phyloP scores from a whole-genome alignment of 2,888 invertebrate species.

The Netelia melanura region DNA sequence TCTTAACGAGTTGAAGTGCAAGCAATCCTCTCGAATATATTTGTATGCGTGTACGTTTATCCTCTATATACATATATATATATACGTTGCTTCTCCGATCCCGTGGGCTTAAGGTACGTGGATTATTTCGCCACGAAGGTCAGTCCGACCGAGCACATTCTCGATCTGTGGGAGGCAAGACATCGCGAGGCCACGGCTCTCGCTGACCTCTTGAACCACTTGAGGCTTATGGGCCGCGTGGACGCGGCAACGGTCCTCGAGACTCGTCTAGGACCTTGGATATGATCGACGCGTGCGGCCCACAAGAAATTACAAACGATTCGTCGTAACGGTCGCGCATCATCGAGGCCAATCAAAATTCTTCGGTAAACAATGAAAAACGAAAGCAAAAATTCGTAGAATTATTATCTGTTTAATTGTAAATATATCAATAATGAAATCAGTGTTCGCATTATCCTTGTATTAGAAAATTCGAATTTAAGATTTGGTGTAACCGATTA shows the following conservation, averaged over 20 bases:
- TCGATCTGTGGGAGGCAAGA: slow-evolving; percentile 97
- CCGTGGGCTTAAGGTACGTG: slow-evolving; percentile 87
- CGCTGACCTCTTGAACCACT: slow-evolving; percentile 92
- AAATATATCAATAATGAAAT: slow-evolving; percentile 71
- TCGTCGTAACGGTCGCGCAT: slow-evolving; percentile 39
- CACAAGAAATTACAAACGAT: slow-evolving; percentile 48
- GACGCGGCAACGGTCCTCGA: slow-evolving; percentile 94
- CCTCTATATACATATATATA: background rate
- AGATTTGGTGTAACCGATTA: slow-evolving; percentile 53
- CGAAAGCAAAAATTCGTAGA: slow-evolving; percentile 42
- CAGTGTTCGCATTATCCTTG: slow-evolving; percentile 70
- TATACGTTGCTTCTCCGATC: slow-evolving; percentile 54
- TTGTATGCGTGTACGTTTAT: slow-evolving; percentile 7
- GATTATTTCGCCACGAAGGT: slow-evolving; percentile 97
- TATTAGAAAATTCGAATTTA: slow-evolving; percentile 49
- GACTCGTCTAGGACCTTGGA: slow-evolving; percentile 78
- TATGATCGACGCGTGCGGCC: slow-evolving; percentile 65
- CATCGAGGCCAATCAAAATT: slow-evolving; percentile 53
- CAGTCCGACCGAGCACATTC: slow-evolving; percentile 96
- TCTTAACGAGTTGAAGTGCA: slow-evolving; percentile 11
- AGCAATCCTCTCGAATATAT: background rate
- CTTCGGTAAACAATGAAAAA: slow-evolving; percentile 9
- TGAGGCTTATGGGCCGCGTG: slow-evolving; percentile 93
- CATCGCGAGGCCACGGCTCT: slow-evolving; percentile 92
- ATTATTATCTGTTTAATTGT: slow-evolving; percentile 70